Percentiles rank a stretch among this genome's conserved stretches.
Evolutionary conservation across 2,888 invertebrate species (phyloP).

Genomic region (Coenonympha glycerion): DNA sequence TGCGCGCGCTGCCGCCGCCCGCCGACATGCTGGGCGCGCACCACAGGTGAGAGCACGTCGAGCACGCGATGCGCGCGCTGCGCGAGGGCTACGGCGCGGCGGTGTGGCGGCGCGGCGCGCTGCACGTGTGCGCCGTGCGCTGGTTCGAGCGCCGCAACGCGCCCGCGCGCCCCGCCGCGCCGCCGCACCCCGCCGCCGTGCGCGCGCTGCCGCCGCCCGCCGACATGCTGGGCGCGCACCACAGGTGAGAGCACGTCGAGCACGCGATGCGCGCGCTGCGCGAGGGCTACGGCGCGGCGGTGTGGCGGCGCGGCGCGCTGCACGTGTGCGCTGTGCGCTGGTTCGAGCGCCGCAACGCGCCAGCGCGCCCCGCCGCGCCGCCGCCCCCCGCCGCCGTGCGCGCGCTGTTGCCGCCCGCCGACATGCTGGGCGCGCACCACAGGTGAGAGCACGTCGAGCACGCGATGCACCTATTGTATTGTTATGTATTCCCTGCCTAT

Average conservation of each 20-base stretch:
- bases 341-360: slow-evolving; percentile 85
- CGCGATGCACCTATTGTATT: slow-evolving; percentile 83
- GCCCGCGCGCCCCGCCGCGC: slow-evolving; percentile 71
- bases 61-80: slow-evolving; percentile 82
- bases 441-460: slow-evolving; percentile 73
- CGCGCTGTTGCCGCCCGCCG: slow-evolving; percentile 61
- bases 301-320: slow-evolving; percentile 93
- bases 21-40: slow-evolving; percentile 56
- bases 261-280: slow-evolving; percentile 83
- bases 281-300: slow-evolving; percentile 88
- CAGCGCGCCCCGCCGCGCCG: slow-evolving; percentile 71
- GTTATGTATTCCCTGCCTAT: too few relatives aligned
- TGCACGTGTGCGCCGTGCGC: slow-evolving; percentile 86
- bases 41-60: slow-evolving; percentile 67
- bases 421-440: slow-evolving; percentile 57
- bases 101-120: slow-evolving; percentile 92
- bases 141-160: slow-evolving; percentile 90
- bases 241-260: slow-evolving; percentile 72
- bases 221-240: slow-evolving; percentile 55
- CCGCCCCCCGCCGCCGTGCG: slow-evolving; percentile 60
- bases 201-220: slow-evolving; percentile 62
- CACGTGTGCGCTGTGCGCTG: slow-evolving; percentile 88
- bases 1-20: slow-evolving; percentile 60
- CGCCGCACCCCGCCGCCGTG: slow-evolving; percentile 58
- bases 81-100: slow-evolving; percentile 89